Conservation (phyloP, 2,888 invertebrate genomes). For the Drosophila lacicola region DNA sequence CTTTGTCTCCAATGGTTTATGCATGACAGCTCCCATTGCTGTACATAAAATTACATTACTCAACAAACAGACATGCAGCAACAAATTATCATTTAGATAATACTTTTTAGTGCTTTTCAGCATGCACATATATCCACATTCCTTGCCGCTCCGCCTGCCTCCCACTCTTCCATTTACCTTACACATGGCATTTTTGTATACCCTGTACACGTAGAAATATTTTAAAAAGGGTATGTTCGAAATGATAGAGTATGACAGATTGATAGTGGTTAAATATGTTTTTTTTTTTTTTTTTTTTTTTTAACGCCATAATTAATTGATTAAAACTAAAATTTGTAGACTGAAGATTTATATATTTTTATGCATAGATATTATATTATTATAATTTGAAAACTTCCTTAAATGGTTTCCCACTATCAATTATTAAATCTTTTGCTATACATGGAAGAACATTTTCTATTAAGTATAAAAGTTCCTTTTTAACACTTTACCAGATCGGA, state of each 20-base stretch:
- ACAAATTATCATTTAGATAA: constrained; percentile 79
- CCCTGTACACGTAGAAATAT: constrained; percentile 14
- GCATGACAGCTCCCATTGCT: constrained; percentile 62
- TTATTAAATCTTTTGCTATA: no score
- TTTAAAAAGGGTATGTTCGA: background rate
- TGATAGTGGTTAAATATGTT: no score
- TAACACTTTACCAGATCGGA: no score
- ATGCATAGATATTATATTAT: no score
- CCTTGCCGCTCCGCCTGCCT: background rate
- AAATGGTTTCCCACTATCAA: no score
- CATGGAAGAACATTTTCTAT: no score
- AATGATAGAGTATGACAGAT: background rate
- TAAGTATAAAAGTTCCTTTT: no score
- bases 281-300: no score
- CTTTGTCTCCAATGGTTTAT: constrained; percentile 62
- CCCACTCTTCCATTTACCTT: constrained; percentile 49
- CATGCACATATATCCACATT: constrained; percentile 34
- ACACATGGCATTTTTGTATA: constrained; percentile 54
- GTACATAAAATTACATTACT: constrained; percentile 77
- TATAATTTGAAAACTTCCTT: no score
- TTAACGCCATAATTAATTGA: no score
- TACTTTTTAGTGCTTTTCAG: constrained; percentile 79
- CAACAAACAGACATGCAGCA: constrained; percentile 73
- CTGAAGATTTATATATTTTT: no score
- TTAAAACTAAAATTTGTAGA: no score